phyloP scores from a whole-genome alignment of 2,113 vertebrate species.

The Mesocricetus auratus region DNA sequence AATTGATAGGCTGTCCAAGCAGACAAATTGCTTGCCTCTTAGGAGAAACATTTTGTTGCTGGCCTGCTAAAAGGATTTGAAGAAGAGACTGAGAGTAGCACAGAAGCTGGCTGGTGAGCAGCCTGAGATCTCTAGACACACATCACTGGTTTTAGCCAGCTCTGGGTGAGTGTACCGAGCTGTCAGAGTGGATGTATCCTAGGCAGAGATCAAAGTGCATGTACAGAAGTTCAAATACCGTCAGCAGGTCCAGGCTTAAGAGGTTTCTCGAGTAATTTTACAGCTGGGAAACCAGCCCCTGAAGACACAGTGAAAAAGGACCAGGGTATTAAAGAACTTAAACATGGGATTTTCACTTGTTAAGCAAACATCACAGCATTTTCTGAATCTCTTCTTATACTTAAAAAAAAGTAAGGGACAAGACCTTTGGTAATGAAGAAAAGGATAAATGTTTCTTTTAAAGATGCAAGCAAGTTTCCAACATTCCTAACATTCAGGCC shows the following conservation, averaged over 20 bases:
- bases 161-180: slow-evolving; percentile 71
- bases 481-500: slow-evolving; percentile 11
- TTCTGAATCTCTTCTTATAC: not conserved
- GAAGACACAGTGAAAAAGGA: slow-evolving; percentile 67
- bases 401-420: not conserved
- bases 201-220: slow-evolving; percentile 77
- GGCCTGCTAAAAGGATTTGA: not conserved
- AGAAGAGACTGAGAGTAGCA: not conserved
- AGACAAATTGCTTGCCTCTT: not conserved
- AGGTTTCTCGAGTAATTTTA: slow-evolving; percentile 61
- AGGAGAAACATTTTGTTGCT: not conserved
- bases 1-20: not conserved
- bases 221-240: slow-evolving; percentile 77
- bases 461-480: slow-evolving; percentile 49
- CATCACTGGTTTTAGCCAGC: slow-evolving; percentile 76
- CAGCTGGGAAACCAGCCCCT: slow-evolving; percentile 65
- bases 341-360: slow-evolving; percentile 70
- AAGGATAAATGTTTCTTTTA: slow-evolving; percentile 44
- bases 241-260: slow-evolving; percentile 75
- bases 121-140: slow-evolving; percentile 74
- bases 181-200: slow-evolving; percentile 65
- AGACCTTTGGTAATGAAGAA: slow-evolving; percentile 29
- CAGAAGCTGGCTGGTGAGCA: slow-evolving; percentile 10
- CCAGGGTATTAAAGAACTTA: slow-evolving; percentile 72
- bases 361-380: slow-evolving; percentile 67